Conservation (phyloP, 2,888 invertebrate species). For the Pasiphila rectangulata region DNA sequence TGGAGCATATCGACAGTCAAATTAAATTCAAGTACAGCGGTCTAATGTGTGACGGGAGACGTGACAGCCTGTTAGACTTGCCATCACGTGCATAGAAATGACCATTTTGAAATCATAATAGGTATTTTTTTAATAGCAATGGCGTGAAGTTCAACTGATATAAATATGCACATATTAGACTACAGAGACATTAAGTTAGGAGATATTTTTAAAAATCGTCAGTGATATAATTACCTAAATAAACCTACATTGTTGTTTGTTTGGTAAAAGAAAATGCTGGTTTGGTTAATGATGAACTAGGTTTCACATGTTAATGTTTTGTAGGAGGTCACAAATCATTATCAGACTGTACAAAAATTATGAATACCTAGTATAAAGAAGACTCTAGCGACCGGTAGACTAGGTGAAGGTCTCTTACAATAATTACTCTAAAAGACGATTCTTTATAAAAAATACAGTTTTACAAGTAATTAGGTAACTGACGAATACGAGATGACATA, state of each 20-base stretch:
- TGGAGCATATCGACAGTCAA: constrained; percentile 72
- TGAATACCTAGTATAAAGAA: neutral
- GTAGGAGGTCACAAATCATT: too few relatives aligned
- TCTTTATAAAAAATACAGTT: too few relatives aligned
- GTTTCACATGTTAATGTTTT: too few relatives aligned
- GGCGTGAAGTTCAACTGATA: constrained; percentile 4
- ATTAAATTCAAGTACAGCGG: constrained; percentile 62
- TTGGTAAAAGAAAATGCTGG: too few relatives aligned
- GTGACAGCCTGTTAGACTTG: constrained; percentile 19
- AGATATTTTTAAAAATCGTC: neutral
- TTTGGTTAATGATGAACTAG: too few relatives aligned
- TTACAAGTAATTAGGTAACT: too few relatives aligned
- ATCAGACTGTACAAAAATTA: too few relatives aligned
- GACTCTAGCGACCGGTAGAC: neutral
- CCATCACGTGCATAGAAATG: constrained; percentile 33
- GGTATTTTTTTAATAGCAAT: constrained; percentile 5
- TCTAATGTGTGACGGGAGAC: constrained; percentile 44
- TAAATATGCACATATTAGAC: constrained; percentile 3
- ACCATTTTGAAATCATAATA: constrained; percentile 16
- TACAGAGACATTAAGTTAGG: constrained; percentile 1
- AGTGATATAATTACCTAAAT: neutral
- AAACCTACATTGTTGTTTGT: neutral
- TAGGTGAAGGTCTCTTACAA: neutral
- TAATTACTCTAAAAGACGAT: neutral
- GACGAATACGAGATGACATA: neutral